Evolutionary conservation across 92 coral and sea anemone genomes (phyloP).

Genomic region (Palythoa grandis): DNA sequence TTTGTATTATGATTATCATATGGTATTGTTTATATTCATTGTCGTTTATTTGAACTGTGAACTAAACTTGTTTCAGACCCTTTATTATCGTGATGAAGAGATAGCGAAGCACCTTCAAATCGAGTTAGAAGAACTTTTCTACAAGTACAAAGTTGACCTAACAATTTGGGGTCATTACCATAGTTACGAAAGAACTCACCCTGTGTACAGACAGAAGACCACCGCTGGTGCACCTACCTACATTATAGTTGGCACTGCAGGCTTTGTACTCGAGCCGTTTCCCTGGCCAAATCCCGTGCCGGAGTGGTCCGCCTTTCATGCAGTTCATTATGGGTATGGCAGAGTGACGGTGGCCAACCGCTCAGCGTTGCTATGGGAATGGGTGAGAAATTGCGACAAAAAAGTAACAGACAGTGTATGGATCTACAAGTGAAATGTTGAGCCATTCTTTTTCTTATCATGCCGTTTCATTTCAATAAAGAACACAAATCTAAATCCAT

Average conservation of each 20-base stretch:
- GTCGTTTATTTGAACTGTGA: neutral
- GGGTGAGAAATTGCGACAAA: slow-evolving; percentile 70
- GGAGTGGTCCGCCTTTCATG: slow-evolving; percentile 71
- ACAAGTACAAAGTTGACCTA: slow-evolving; percentile 72
- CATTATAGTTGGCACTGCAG: slow-evolving; percentile 82
- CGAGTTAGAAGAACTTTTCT: slow-evolving; percentile 67
- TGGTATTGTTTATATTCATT: neutral
- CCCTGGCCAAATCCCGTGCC: slow-evolving; percentile 59
- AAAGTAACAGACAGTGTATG: slow-evolving; percentile 76
- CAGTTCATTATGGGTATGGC: slow-evolving; percentile 85
- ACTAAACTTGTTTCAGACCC: slow-evolving; percentile 39
- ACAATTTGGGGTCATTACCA: slow-evolving; percentile 84
- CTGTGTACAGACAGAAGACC: slow-evolving; percentile 69
- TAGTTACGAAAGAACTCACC: slow-evolving; percentile 78
- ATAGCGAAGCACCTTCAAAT: slow-evolving; percentile 68
- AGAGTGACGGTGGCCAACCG: slow-evolving; percentile 80
- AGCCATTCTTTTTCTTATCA: neutral
- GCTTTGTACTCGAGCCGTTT: slow-evolving; percentile 53
- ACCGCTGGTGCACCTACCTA: slow-evolving; percentile 65
- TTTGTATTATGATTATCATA: neutral
- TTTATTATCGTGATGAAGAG: slow-evolving; percentile 43
- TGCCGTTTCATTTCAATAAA: too few species aligned
- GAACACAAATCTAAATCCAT: too few species aligned
- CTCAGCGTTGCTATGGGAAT: slow-evolving; percentile 82
- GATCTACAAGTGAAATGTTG: slow-evolving; percentile 52